Percentiles rank a stretch among this genome's conserved stretches.
phyloP scores from a whole-genome alignment of 2,888 invertebrate genomes.

The Pherbina coryleti region DNA sequence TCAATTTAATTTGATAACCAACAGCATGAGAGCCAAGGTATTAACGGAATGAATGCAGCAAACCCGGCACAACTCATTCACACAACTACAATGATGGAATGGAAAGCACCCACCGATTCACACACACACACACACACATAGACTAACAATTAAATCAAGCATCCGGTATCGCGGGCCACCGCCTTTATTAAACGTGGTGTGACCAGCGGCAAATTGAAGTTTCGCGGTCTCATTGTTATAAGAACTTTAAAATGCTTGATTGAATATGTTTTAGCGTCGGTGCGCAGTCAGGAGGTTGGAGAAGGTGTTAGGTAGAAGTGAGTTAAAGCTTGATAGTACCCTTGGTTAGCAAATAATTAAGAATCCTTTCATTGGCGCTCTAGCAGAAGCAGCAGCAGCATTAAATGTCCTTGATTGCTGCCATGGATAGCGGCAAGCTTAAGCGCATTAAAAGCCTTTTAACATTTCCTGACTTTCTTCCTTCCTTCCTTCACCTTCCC shows the following conservation, averaged over 20 bases:
- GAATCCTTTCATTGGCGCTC: too few relatives aligned
- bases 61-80: not conserved
- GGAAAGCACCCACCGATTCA: not conserved
- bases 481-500: not conserved
- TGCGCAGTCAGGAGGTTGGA: not conserved
- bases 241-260: not conserved
- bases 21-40: not conserved
- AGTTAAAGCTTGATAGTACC: not conserved
- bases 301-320: not conserved
- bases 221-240: not conserved
- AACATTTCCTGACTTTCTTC: not conserved
- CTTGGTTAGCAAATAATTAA: not conserved
- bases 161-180: not conserved
- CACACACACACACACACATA: not conserved
- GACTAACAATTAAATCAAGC: not conserved
- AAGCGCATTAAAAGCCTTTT: not conserved
- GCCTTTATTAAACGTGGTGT: not conserved
- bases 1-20: slow-evolving; percentile 1
- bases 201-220: slow-evolving; percentile 4
- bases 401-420: not conserved
- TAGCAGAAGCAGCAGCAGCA: not conserved
- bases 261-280: not conserved
- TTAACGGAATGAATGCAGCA: not conserved
- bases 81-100: not conserved
- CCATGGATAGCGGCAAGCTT: not conserved